Evolutionary conservation across 2,797 vertebrate genomes (phyloP).

Genomic region (Macrochelys suwanniensis): DNA sequence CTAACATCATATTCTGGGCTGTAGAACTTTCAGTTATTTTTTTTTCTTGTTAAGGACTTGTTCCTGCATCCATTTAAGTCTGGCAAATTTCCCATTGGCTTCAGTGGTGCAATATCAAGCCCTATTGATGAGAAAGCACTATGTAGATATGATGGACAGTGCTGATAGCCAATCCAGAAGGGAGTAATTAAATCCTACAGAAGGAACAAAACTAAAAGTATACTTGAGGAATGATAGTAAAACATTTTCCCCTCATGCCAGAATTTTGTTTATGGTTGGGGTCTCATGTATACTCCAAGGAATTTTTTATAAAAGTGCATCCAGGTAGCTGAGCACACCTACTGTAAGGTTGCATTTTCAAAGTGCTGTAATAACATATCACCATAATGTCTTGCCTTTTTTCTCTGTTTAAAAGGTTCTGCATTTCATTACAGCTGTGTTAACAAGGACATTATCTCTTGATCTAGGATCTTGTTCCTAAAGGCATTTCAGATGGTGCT

Average conservation of each 20-base stretch:
- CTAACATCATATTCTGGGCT: no score
- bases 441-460: not conserved
- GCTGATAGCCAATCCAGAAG: not conserved
- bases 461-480: not conserved
- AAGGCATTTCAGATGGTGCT: not conserved
- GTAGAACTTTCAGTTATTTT: not conserved
- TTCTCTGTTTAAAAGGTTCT: not conserved
- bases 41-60: slow-evolving; percentile 17
- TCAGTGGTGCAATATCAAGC: not conserved
- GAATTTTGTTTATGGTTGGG: not conserved
- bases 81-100: slow-evolving; percentile 51
- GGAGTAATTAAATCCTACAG: not conserved
- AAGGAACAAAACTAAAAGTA: not conserved
- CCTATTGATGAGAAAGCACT: slow-evolving; percentile 30
- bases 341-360: not conserved
- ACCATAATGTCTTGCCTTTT: not conserved
- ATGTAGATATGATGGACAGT: slow-evolving; percentile 16
- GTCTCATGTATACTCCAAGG: not conserved
- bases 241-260: not conserved
- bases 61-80: slow-evolving; percentile 48
- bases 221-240: slow-evolving; percentile 1
- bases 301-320: not conserved
- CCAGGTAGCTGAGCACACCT: fast-evolving
- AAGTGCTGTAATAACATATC: not conserved
- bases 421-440: not conserved